phyloP scores from a whole-genome alignment of 2,888 invertebrate species.

The Cantharis rufa region DNA sequence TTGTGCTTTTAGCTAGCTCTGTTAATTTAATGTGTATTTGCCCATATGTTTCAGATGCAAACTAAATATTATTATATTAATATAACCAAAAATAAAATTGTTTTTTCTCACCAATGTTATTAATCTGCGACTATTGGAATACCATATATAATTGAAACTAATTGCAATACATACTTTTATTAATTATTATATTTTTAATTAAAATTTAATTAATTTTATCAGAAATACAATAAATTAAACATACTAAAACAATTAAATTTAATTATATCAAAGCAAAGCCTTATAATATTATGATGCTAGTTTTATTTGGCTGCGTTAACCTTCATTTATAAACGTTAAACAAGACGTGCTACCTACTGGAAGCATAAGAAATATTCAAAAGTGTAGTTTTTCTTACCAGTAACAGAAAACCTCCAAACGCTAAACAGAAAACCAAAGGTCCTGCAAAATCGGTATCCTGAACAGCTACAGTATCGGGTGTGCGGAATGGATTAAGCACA shows the following conservation, averaged over 20 bases:
- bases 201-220: no score
- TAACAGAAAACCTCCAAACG: conserved; percentile 66
- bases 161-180: no score
- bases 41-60: no score
- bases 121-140: no score
- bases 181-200: no score
- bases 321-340: neutral
- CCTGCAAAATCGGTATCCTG: conserved; percentile 77
- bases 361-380: neutral
- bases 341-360: neutral
- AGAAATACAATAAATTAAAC: neutral
- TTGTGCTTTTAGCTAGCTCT: no score
- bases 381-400: conserved; percentile 49
- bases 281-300: neutral
- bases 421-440: conserved; percentile 75
- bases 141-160: no score
- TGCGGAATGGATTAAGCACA: conserved; percentile 71
- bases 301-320: neutral
- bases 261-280: neutral
- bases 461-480: conserved; percentile 62
- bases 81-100: no score
- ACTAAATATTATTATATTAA: no score
- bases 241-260: neutral
- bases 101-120: no score
- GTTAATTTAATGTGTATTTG: no score